Base-by-base conservation (phyloP, 2,113 vertebrate genomes). In the Python bivittatus region DNA sequence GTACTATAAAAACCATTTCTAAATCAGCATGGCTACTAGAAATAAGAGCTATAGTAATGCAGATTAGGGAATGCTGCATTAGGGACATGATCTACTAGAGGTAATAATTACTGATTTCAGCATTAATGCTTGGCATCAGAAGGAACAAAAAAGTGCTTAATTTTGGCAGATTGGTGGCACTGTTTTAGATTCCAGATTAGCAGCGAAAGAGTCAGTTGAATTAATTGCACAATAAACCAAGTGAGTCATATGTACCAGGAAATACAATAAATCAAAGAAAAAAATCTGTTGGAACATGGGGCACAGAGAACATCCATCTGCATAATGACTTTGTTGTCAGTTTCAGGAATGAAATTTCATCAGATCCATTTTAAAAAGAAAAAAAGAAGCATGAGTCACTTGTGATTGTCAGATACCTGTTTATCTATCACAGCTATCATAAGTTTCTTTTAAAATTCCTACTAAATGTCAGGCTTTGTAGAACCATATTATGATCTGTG, bases 221-320 rank as follows among this genome's bases (percentile, higher is more conserved):
- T 95, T 83, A 93, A 53, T 93, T 91, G 94, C 83, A 94, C 92
- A 95, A 89, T 33, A 87, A 52, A 93, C 52, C 90, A 91, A 25
- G 64, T 95, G 92, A 95, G 93, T 92, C 54, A 92, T 88, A 95
- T 96, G 93, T 95, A 89, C 9, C 86, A 88, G 54, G 56, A 95
- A 95, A 29, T 13, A 53, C 94, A 94, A 97, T 96, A 95, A 97
- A 97, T 96, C 95, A 97, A 89, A 95, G 90, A 93, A 29, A 60
- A 94, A 96, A 91, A 11, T 84, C 57, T 94, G 95, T 38, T 10
- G 57, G 52, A 95, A 86, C 42, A 20, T 48, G 92, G 91, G 93
- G 89, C 90, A 96, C 20, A 9, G 13, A 92, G 64, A 4, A 15
- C 87, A 97, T 97, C 94, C 95, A 52, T 97, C 94, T 95, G 84